These are phyloP conservation scores for Orthosia cruda DNA, from an alignment of 2,888 invertebrate genomes.

Conservation along the genomic window DNA sequence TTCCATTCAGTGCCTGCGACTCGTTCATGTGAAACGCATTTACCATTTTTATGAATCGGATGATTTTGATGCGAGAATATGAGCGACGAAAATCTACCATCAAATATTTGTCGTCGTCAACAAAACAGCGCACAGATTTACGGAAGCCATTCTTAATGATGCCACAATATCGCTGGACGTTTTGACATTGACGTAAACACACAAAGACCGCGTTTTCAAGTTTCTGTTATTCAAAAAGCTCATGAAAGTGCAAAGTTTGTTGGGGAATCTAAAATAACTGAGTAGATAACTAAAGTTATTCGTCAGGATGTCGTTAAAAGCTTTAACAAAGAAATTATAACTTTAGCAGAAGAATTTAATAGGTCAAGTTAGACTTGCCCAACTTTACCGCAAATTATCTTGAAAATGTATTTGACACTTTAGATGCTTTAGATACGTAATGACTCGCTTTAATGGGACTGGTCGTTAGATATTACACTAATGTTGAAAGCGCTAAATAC, in stretches of 20 bases:
- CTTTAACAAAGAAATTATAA: conserved; percentile 69
- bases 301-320: conserved; percentile 66
- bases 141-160: conserved; percentile 43
- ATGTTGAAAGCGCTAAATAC: conserved; percentile 3
- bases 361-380: conserved; percentile 59
- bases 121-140: conserved; percentile 41
- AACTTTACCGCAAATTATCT: conserved; percentile 64
- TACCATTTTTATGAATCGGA: conserved; percentile 60
- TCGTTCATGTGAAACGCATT: conserved; percentile 57
- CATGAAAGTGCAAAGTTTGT: conserved; percentile 67
- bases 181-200: conserved; percentile 48
- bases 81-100: conserved; percentile 14
- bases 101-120: conserved; percentile 35
- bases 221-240: conserved; percentile 63
- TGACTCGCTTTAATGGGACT: conserved; percentile 35
- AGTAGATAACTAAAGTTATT: conserved; percentile 64
- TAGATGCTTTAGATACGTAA: conserved; percentile 54
- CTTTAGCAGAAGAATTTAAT: conserved; percentile 66
- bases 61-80: conserved; percentile 39
- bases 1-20: conserved; percentile 49
- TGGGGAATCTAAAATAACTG: conserved; percentile 62
- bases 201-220: conserved; percentile 54
- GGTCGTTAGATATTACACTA: conserved; percentile 43
- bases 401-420: conserved; percentile 62
- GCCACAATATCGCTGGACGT: conserved; percentile 37